phyloP scores from a whole-genome alignment of 1,140 invertebrate species.

The Drosophila erecta region DNA sequence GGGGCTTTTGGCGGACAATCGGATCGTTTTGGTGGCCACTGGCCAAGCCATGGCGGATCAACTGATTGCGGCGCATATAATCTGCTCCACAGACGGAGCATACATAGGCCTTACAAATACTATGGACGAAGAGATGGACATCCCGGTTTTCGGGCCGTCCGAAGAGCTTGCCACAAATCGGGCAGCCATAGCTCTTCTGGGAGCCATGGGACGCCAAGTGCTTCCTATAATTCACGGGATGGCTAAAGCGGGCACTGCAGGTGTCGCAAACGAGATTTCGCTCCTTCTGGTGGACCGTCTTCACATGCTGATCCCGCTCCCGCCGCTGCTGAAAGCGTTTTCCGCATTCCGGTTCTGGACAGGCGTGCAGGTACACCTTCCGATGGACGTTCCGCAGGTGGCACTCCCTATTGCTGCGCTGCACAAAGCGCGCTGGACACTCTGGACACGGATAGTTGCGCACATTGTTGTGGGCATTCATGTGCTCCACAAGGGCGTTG shows the following conservation, averaged over 20 bases:
- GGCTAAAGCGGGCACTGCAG: conserved; percentile 92
- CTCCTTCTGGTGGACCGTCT: conserved; percentile 92
- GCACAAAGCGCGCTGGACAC: conserved; percentile 91
- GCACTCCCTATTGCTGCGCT: conserved; percentile 91
- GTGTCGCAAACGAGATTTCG: conserved; percentile 90
- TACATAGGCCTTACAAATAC: conserved; percentile 94
- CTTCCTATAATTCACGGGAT: conserved; percentile 93
- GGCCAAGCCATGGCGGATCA: conserved; percentile 91
- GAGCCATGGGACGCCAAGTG: conserved; percentile 92
- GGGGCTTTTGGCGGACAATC: conserved; percentile 92
- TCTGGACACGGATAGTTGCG: conserved; percentile 91
- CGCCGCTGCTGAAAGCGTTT: conserved; percentile 91
- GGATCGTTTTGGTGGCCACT: conserved; percentile 90
- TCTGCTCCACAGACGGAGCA: conserved; percentile 92
- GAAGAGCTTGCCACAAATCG: conserved; percentile 94
- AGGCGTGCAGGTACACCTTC: conserved; percentile 90
- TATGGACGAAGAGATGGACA: conserved; percentile 93
- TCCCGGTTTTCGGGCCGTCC: conserved; percentile 93
- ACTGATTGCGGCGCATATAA: conserved; percentile 92
- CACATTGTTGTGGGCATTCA: conserved; percentile 90
- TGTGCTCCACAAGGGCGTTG: conserved; percentile 91
- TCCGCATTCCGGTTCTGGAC: conserved; percentile 86
- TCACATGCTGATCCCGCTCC: conserved; percentile 92
- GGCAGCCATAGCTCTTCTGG: conserved; percentile 91
- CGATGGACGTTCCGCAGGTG: conserved; percentile 92